Evolutionary conservation across 1,140 invertebrate species (phyloP).

Genomic region (Meloidogyne exigua): DNA sequence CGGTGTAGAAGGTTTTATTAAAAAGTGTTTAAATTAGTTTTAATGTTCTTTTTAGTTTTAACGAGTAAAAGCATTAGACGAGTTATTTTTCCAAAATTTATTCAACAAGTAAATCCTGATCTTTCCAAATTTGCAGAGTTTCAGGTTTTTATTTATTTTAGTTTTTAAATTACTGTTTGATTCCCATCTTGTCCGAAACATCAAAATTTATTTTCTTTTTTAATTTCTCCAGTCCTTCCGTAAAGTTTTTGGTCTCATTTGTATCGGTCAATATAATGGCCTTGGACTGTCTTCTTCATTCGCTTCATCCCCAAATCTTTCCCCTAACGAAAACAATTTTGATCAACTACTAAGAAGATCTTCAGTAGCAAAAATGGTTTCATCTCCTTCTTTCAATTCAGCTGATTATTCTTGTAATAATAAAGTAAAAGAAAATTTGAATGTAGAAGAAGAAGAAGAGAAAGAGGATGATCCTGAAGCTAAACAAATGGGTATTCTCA

Average conservation of each 20-base stretch:
- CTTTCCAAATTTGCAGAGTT: constrained; percentile 52
- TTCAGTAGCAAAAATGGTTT: not conserved
- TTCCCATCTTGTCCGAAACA: too few relatives aligned
- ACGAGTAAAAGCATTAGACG: constrained; percentile 46
- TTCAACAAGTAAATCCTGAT: constrained; percentile 42
- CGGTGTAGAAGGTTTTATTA: constrained; percentile 15
- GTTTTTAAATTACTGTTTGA: too few relatives aligned
- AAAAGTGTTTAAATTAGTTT: not conserved
- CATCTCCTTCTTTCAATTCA: not conserved
- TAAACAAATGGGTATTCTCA: not conserved
- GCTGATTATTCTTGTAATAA: too few relatives aligned
- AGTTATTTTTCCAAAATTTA: constrained; percentile 45
- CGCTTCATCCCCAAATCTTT: constrained; percentile 24
- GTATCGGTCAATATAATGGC: constrained; percentile 31
- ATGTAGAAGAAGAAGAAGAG: not conserved
- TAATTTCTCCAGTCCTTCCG: constrained; percentile 39
- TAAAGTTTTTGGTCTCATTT: constrained; percentile 52
- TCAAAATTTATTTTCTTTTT: constrained; percentile 12
- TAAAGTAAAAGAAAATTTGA: not conserved
- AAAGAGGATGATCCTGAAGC: too few relatives aligned
- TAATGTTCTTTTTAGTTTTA: constrained; percentile 46
- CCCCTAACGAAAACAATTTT: not conserved
- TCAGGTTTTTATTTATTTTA: constrained; percentile 37
- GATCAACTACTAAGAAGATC: not conserved
- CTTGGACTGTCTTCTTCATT: constrained; percentile 1